Evolutionary conservation across 2,113 vertebrate species (phyloP).

Genomic region (Eulemur rufifrons): DNA sequence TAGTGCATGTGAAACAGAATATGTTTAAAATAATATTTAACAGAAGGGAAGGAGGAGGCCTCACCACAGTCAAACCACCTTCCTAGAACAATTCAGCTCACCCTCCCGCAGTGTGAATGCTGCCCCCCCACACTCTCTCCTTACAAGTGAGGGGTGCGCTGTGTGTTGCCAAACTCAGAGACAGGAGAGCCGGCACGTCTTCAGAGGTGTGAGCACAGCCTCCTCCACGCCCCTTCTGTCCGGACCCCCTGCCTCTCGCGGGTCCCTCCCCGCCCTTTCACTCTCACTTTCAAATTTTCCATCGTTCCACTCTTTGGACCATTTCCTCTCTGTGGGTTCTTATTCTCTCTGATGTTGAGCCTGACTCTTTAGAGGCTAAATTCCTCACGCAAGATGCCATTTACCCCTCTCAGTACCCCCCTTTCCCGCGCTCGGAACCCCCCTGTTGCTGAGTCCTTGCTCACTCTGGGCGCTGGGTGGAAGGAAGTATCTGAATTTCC

Average conservation of each 20-base stretch:
- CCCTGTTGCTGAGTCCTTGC: background rate
- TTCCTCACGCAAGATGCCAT: fast-evolving
- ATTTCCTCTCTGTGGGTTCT: fast-evolving
- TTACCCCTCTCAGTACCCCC: fast-evolving
- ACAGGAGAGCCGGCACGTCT: background rate
- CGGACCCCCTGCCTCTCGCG: fast-evolving
- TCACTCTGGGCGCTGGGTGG: background rate
- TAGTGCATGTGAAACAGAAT: background rate
- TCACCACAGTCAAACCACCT: conserved; percentile 36
- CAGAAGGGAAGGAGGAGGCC: conserved; percentile 70
- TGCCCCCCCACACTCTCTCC: background rate
- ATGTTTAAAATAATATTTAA: conserved; percentile 53
- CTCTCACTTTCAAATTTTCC: too few relatives aligned
- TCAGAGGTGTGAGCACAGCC: fast-evolving
- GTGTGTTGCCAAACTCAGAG: background rate
- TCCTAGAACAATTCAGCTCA: conserved; percentile 14
- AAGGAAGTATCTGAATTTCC: too few relatives aligned
- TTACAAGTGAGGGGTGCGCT: background rate
- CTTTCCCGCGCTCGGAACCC: too few relatives aligned
- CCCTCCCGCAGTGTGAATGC: conserved; percentile 48
- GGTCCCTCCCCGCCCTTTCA: fast-evolving
- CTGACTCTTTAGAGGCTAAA: fast-evolving
- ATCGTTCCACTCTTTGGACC: fast-evolving
- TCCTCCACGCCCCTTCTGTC: background rate
- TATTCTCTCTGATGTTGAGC: fast-evolving